Conservation (phyloP, 2,888 invertebrate species). For the Antheraea assamensis region DNA sequence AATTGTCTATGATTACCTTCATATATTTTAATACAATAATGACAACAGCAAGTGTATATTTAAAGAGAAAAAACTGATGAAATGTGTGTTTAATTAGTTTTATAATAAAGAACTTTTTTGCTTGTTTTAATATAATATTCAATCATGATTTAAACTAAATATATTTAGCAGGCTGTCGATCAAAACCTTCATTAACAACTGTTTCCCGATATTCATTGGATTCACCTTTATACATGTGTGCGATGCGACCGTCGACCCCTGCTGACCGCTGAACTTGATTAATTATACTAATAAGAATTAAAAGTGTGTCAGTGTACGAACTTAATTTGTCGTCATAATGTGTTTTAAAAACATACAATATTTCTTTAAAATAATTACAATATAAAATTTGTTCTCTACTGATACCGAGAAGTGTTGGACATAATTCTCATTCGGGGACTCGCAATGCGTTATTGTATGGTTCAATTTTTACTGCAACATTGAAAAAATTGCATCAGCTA, state of each 20-base stretch:
- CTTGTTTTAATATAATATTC: neutral
- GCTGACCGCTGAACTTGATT: slow-evolving; percentile 3
- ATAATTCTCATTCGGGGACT: no score
- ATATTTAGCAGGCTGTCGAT: slow-evolving; percentile 5
- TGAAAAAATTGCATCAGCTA: no score
- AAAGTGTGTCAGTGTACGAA: neutral
- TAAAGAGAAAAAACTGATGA: no score
- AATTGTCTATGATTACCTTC: no score
- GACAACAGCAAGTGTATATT: no score
- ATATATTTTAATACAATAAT: no score
- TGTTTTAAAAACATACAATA: neutral
- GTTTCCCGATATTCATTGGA: neutral
- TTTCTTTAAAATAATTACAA: neutral
- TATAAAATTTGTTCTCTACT: neutral
- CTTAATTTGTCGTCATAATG: neutral
- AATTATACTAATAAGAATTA: neutral
- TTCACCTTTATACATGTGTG: neutral
- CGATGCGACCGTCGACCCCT: neutral
- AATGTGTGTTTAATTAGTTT: neutral
- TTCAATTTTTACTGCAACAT: no score
- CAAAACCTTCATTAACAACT: slow-evolving; percentile 6
- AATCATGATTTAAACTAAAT: neutral
- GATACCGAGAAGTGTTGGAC: neutral
- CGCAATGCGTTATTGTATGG: no score
- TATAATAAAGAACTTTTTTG: neutral